A percentile compares a stretch with the other conserved stretches of the same genome.
Evolutionary conservation across 2,113 vertebrate genomes (phyloP).

Genomic region (Pseudolaguvia tuberculata): DNA sequence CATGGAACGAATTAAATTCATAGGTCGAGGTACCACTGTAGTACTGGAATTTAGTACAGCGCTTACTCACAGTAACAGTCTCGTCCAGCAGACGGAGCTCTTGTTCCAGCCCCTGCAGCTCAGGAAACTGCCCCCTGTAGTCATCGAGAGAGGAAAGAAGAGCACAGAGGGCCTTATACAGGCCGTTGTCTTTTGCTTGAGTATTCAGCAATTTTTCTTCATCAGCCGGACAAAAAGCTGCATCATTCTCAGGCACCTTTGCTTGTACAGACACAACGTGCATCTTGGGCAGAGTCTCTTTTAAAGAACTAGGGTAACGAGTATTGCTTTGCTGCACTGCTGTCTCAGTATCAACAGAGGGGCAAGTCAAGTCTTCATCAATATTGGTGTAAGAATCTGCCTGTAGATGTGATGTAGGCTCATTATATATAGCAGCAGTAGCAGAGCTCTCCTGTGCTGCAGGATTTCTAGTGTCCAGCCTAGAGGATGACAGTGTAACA

Average conservation of each 20-base stretch:
- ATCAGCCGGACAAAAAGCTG: neutral
- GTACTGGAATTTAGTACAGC: too few species aligned
- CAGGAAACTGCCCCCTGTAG: conserved; percentile 90
- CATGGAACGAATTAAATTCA: too few species aligned
- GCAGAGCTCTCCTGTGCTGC: neutral
- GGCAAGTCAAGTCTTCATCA: conserved; percentile 20
- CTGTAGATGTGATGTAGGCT: neutral
- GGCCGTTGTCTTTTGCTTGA: conserved; percentile 60
- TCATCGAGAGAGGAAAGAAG: conserved; percentile 84
- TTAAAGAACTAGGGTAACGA: conserved; percentile 16
- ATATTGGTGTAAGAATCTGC: conserved; percentile 14
- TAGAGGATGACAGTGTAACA: neutral
- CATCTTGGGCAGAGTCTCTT: conserved; percentile 15
- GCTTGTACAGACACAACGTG: conserved; percentile 47
- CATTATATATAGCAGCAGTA: conserved; percentile 8
- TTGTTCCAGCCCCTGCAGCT: conserved; percentile 85
- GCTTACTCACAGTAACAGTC: conserved; percentile 79
- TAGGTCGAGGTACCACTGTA: too few species aligned
- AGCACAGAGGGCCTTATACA: conserved; percentile 78
- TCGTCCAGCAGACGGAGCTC: conserved; percentile 82
- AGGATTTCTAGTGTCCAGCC: neutral
- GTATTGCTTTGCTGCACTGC: conserved; percentile 12
- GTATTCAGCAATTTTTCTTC: conserved; percentile 14
- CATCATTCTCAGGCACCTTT: conserved; percentile 43
- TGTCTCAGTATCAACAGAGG: conserved; percentile 7